Conservation (phyloP, 2,113 vertebrate species). For the Edolisoma coerulescens region DNA sequence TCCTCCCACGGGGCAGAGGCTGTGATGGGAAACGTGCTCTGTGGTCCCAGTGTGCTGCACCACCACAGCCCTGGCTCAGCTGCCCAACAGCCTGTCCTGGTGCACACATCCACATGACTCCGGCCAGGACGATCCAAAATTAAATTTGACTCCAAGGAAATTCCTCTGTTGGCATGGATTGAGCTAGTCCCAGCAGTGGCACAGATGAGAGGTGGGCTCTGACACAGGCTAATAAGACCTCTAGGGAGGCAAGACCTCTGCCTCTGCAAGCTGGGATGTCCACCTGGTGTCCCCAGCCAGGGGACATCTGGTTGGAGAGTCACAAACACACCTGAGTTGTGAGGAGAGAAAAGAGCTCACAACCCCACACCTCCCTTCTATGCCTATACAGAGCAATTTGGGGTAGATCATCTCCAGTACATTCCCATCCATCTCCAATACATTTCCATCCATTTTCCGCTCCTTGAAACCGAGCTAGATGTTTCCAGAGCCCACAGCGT, state of each 20-base stretch:
- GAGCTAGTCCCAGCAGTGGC: background rate
- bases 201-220: background rate
- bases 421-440: background rate
- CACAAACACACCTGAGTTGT: background rate
- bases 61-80: background rate
- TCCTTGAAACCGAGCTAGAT: background rate
- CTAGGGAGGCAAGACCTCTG: background rate
- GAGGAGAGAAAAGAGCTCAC: background rate
- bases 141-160: background rate
- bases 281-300: background rate
- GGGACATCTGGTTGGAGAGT: background rate
- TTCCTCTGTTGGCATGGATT: background rate
- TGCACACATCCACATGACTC: fast-evolving
- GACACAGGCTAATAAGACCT: background rate
- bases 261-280: background rate
- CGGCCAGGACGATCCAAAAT: background rate
- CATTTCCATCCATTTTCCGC: fast-evolving
- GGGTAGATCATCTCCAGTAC: background rate
- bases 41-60: fast-evolving
- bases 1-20: fast-evolving
- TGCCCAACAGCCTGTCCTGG: background rate
- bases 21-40: fast-evolving
- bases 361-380: background rate
- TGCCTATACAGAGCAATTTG: background rate
- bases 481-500: background rate